Evolutionary conservation across 2,113 vertebrate genomes (phyloP).

Genomic region (Rutilus rutilus): DNA sequence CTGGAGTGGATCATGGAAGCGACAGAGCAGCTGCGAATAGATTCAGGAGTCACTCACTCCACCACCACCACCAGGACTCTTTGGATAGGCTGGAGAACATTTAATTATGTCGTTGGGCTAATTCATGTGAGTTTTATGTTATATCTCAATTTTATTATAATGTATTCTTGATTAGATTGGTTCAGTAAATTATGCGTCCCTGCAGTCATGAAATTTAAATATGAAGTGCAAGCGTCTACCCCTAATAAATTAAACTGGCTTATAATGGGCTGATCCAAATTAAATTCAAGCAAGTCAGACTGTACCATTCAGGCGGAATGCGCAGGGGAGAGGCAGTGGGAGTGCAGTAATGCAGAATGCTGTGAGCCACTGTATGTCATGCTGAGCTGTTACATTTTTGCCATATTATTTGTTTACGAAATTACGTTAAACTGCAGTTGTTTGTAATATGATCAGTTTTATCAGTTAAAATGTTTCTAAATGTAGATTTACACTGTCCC

Average conservation of each 20-base stretch:
- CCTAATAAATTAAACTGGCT: slow-evolving; percentile 46
- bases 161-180: not conserved
- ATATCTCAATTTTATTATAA: not conserved
- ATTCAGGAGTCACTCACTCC: slow-evolving; percentile 62
- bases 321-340: slow-evolving; percentile 50
- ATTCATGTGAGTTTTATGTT: not conserved
- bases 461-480: not conserved
- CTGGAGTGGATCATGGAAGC: slow-evolving; percentile 41
- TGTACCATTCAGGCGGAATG: slow-evolving; percentile 57
- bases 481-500: not conserved
- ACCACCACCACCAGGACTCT: not conserved
- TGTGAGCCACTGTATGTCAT: not conserved
- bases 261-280: slow-evolving; percentile 58
- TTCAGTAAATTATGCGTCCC: not conserved
- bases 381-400: slow-evolving; percentile 25
- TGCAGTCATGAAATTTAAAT: not conserved
- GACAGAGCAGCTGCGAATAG: slow-evolving; percentile 63
- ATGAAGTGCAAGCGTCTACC: slow-evolving; percentile 24
- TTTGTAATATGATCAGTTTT: not conserved
- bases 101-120: not conserved
- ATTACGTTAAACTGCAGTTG: not conserved
- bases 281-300: slow-evolving; percentile 54
- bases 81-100: slow-evolving; percentile 45
- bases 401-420: not conserved
- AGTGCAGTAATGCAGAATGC: not conserved